Base-by-base conservation (phyloP, 1,140 invertebrate genomes). In the Drosophila obscura region DNA sequence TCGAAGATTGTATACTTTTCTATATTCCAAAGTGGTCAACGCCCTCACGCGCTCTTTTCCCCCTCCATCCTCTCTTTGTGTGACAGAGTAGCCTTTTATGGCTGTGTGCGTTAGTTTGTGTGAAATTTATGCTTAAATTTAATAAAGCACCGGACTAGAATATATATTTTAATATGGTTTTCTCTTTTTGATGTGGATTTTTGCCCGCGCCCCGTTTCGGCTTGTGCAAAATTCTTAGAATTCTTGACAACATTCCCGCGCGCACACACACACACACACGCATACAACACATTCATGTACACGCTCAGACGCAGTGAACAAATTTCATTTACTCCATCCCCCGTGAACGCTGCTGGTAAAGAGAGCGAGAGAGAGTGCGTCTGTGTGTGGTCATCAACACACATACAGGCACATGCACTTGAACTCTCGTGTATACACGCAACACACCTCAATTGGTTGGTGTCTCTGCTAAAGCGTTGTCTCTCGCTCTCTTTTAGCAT, bases 231-330 rank as follows among this genome's bases (percentile, higher is more conserved):
- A 88, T 88, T 88, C 83, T 88, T 83, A 83, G 83, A 88, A 88
- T 88, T 88, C 83, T 82, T 88, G 71, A 67, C 81, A 88, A 88
- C 83, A 88, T 88, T 88, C 83, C 83, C 83, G 83, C 83, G 83
- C 84, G 63, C 65, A 77, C 73, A 77, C 60, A 64, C 73, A 77
- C 60, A 64, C 56, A 84, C 39, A 52, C 9, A 57, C 44, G 31
- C 19, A 59, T 19, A 43, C 26, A 48, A 41, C 24, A 48, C 16
- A 35, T 45, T 24, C 16, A 72, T 73, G 67, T 41, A 73, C 49
- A 67, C 55, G 59, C 1, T 13, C 50, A 41, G 4, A 13, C 45
- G 31, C 50, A 74, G 52, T 45, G 50, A 61, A 71, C 60, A 75
- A 75, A 67, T 67, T 35, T 51, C 41, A 57, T 73, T 39, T 62